These are phyloP conservation scores for Microchirus variegatus DNA, from an alignment of 2,797 vertebrate genomes.

Conservation along the genomic window DNA sequence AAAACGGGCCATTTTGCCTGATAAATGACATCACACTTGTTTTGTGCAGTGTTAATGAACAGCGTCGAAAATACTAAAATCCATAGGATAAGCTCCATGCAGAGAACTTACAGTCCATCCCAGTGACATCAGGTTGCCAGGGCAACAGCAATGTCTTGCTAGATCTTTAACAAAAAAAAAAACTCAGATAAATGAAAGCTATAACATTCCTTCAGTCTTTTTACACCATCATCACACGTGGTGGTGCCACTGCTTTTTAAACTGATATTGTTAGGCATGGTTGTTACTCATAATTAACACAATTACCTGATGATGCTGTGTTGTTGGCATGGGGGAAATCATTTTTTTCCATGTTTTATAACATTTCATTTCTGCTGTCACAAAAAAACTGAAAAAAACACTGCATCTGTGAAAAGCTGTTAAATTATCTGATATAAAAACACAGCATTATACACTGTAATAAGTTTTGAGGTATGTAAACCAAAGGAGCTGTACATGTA, in stretches of 20 bases:
- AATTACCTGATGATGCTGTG: no score
- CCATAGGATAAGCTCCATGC: no score
- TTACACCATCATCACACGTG: not conserved
- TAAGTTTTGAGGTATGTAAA: not conserved
- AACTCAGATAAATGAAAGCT: not conserved
- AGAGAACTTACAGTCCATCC: not conserved
- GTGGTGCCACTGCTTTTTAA: constrained; percentile 7
- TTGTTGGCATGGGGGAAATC: no score
- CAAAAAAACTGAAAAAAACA: not conserved
- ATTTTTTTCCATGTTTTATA: no score
- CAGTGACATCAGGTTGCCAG: constrained; percentile 13
- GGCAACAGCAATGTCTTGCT: constrained; percentile 2
- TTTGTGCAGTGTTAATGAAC: no score
- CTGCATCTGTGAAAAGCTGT: not conserved
- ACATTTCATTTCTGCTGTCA: no score
- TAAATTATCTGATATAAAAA: constrained; percentile 11
- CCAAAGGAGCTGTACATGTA: constrained; percentile 1
- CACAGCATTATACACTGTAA: not conserved
- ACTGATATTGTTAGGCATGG: not conserved
- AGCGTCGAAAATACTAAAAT: no score
- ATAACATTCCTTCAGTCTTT: not conserved
- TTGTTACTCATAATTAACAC: not conserved
- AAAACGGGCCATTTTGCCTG: no score
- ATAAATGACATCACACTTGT: no score
- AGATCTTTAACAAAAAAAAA: not conserved